Conservation (phyloP, 2,888 invertebrate species). For the Helicoverpa assulta region DNA sequence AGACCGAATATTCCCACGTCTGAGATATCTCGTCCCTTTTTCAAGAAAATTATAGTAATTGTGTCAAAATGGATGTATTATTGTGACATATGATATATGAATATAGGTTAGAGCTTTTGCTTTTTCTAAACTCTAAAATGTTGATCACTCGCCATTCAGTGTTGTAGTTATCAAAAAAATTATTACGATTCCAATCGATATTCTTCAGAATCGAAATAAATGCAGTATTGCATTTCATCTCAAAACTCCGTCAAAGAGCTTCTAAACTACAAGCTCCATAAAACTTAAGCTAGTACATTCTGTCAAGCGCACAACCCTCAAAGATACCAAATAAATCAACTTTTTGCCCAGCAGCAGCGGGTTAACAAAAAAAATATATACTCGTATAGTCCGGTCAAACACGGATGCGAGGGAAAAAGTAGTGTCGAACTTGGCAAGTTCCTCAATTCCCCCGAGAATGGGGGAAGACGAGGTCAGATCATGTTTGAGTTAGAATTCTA, state of each 20-base stretch:
- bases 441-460: slow-evolving; percentile 35
- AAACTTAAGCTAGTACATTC: slow-evolving; percentile 5
- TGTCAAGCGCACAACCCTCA: slow-evolving; percentile 27
- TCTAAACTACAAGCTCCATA: background rate
- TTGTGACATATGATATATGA: no score
- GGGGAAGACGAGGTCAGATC: slow-evolving; percentile 11
- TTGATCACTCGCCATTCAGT: no score
- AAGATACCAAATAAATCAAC: slow-evolving; percentile 57
- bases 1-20: background rate
- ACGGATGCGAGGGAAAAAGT: slow-evolving; percentile 46
- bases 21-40: no score
- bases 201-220: no score
- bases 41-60: no score
- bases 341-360: slow-evolving; percentile 30
- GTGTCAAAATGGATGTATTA: no score
- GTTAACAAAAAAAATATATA: slow-evolving; percentile 23
- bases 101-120: no score
- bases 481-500: slow-evolving; percentile 29
- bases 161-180: no score
- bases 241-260: background rate
- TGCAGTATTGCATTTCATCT: no score
- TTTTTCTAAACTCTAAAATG: no score
- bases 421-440: slow-evolving; percentile 33
- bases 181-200: no score
- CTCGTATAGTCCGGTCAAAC: slow-evolving; percentile 36